Evolutionary conservation across 1,140 invertebrate species (phyloP), one percentile per base, ranked within the genome.

Genomic region (Asbolus verrucosus): DNA sequence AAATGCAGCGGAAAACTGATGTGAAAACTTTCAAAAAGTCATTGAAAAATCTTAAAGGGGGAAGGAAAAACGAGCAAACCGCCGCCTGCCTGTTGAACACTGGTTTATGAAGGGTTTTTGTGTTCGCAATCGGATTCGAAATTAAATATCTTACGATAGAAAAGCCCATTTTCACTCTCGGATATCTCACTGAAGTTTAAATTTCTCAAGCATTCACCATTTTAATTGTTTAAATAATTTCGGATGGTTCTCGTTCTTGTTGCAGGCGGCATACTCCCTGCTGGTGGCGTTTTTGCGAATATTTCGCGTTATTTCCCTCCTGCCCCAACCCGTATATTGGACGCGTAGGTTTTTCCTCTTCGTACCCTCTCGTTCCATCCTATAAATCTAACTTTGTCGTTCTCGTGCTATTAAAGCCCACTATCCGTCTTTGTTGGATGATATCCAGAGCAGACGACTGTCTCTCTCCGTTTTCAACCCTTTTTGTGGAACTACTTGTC

Each of bases 341-440:
- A 36, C 33, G 33, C 33, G 33, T 24, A 62, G 30, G 30, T 46
- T 71, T 66, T 62, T 67, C 63, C 59, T 63, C 46, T 30, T 67
- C 70, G 2, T 36, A 67, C 21, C 36, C 21, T 46, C 61, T 67
- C 70, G 9, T 36, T 71, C 14, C 36, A 33, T 46, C 61, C 43
- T 63, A 71, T 67, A 67, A 71, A 71, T 67, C 65, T 67, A 67
- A 71, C 70, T 71, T 71, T 71, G 65, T 67, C 65, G 62, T 63
- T 62, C 70, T 71, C 43, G 43, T 67, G 59, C 36, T 60, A 36
- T 67, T 63, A 66, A 67, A 65, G 67, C 54, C 4, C 9, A 33
- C 16, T 18, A 11, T 63, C 46, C 31, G 62, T 71, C 60, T 63
- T 54, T 63, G 24, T 71, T 38, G 39, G 15, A 6, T 27, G 6